Base-by-base conservation (phyloP, 2,888 invertebrate genomes). In the Ormia ochracea region DNA sequence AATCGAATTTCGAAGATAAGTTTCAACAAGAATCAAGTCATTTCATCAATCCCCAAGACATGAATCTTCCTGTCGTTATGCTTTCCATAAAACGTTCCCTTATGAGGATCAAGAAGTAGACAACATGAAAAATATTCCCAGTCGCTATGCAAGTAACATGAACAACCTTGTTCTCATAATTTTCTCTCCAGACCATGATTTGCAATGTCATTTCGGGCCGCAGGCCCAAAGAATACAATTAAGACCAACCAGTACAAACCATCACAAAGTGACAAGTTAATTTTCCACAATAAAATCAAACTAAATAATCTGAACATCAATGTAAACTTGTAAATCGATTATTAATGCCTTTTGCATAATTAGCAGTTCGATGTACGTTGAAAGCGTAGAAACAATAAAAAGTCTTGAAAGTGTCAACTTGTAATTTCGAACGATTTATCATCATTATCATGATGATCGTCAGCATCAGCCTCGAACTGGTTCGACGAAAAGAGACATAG, bases 261-360 rank as follows among this genome's bases (percentile, higher is more conserved):
- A 75, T 72, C 43, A 63, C 52, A 10, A 23, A 75, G 50, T 63
- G 81, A 81, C 78, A 78, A 78, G 70, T 81, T 81, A 78, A 81
- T 81, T 78, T 68, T 68, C 69, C 72, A 43, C 38, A 56, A 38
- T 19, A 66, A 52, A 76, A 69, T 50, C 72, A 80, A 41, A 54
- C 33, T n/a, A 66, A 38, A 72, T 28, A 52, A 76, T 68, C 54
- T 61, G n/a, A 65, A 50, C 70, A 76, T 73, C 80, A 68, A 73
- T 76, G 68, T 52, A 36, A 63, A 48, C 78, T 66, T 81, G 83
- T 83, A 86, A 86, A 87, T 87, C 87, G 87, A 85, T 86, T 87
- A 85, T 86, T 85, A 86, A 86, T 85, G 85, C 84, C 84, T 85
- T 84, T 85, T 83, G 75, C 83, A 85, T 84, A 85, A 84, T 84